Evolutionary conservation across 2,888 invertebrate genomes (phyloP).

Genomic region (Drosophila infuscata): DNA sequence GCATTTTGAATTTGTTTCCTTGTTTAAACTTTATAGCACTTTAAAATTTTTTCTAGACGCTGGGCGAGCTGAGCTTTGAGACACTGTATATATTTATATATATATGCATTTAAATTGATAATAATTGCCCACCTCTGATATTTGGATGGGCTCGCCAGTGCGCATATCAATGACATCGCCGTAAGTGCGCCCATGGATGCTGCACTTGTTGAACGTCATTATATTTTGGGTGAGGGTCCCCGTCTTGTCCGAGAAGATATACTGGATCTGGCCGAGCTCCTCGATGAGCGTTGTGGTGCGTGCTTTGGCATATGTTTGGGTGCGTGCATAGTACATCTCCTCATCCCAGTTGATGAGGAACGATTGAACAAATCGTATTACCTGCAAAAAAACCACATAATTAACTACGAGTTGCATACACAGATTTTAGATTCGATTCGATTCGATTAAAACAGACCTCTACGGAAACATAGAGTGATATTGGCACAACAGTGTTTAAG

Average conservation of each 20-base stretch:
- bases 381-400: constrained; percentile 85
- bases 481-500: constrained; percentile 99
- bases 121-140: constrained; percentile 90
- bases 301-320: constrained; percentile 96
- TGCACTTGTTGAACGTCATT: constrained; percentile 99
- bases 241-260: constrained; percentile 99
- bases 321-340: constrained; percentile 97
- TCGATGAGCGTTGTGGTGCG: constrained; percentile 99
- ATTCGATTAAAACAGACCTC: constrained; percentile 88
- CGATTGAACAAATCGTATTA: constrained; percentile 99
- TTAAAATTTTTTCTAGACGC: too few species aligned
- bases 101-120: neutral
- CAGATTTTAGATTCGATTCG: neutral
- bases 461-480: constrained; percentile 98
- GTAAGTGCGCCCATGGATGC: constrained; percentile 95
- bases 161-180: constrained; percentile 95
- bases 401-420: neutral
- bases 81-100: neutral
- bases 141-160: constrained; percentile 94
- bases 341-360: constrained; percentile 99
- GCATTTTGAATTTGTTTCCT: too few species aligned
- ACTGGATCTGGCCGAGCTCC: constrained; percentile 99
- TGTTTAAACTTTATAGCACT: too few species aligned
- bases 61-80: too few species aligned
- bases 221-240: constrained; percentile 99